Base-by-base conservation (phyloP, 2,888 invertebrate species). In the Drosophila pseudotalamancana region DNA sequence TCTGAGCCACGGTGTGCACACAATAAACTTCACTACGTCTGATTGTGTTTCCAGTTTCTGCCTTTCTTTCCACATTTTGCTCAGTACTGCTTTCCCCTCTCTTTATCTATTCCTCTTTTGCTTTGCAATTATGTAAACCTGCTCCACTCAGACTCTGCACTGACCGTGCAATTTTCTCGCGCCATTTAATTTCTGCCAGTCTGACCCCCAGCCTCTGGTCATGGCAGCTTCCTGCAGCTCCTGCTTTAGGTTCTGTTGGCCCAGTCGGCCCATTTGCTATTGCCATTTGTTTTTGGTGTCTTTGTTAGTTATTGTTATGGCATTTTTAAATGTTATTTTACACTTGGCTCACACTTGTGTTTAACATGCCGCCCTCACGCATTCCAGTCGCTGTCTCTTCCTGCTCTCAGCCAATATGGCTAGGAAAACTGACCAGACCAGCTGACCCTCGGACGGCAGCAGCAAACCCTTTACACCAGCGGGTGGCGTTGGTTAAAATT, bases 301-400 rank as follows among this genome's bases (percentile, higher is more conserved):
- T 87, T 84, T 88, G 88, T 84, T 84, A 84, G 88, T 84, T 84
- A 84, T 86, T 88, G 84, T 88, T 88, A 84, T 84, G 80, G 87
- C 87, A 68, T 75, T 77, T 85, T 84, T 85, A 88, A 85, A 88
- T 85, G 88, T 86, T 86, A 86, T 85, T 88, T 85, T 88, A 87
- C 84, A 84, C 88, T 87, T 83, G 88, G 80, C 83, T 83, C 83
- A 82, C 86, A 87, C 86, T 83, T 82, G 73, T 79, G 83, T 87
- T 72, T 35, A 82, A 82, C 79, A 77, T 87, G 72, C 77, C 69
- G 67, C 57, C 75, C 54, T 37, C 68, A 71, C 76, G 75, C 83
- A 78, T 76, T 42, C 19, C 34, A 16, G n/a, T 29, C 18, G 40
- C 45, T n/a, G n/a, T n/a, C n/a, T n/a, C n/a, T n/a, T n/a, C n/a